Conservation (phyloP, 2,888 invertebrate species). For the Euphydryas editha region DNA sequence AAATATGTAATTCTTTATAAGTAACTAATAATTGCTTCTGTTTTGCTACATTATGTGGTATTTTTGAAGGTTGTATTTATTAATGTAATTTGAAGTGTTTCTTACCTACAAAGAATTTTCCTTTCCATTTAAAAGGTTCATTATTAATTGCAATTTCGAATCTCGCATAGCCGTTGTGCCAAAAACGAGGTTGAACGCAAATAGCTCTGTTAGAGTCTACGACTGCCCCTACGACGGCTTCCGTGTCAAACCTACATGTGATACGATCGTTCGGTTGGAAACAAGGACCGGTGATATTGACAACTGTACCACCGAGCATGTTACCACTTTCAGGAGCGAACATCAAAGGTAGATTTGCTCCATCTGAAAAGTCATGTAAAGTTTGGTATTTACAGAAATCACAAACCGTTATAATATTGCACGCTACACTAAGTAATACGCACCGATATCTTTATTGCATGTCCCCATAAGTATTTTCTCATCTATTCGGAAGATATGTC, state of each 20-base stretch:
- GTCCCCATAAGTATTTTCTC: constrained; percentile 96
- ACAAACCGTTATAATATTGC: neutral
- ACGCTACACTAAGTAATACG: constrained; percentile 37
- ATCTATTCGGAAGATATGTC: constrained; percentile 97
- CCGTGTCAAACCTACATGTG: constrained; percentile 92
- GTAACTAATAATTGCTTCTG: neutral
- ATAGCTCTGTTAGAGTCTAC: constrained; percentile 92
- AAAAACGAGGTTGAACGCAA: constrained; percentile 94
- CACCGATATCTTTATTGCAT: constrained; percentile 95
- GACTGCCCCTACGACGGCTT: constrained; percentile 89
- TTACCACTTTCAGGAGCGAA: constrained; percentile 98
- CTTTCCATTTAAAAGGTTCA: constrained; percentile 93
- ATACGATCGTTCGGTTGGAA: constrained; percentile 90
- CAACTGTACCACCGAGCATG: constrained; percentile 98
- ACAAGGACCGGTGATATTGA: constrained; percentile 98
- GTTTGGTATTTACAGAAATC: neutral
- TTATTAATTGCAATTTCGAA: constrained; percentile 94
- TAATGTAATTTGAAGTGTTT: constrained; percentile 17
- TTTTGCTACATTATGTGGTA: neutral
- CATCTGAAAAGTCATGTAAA: constrained; percentile 80
- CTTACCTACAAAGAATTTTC: constrained; percentile 95
- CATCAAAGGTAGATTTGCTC: constrained; percentile 90
- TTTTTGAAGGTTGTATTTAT: too few relatives aligned
- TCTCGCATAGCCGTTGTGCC: constrained; percentile 94
- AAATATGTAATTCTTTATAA: constrained; percentile 2